Percentiles rank a stretch among this genome's conserved stretches.
phyloP scores from a whole-genome alignment of 2,113 vertebrate genomes.

The Anas platyrhynchos region DNA sequence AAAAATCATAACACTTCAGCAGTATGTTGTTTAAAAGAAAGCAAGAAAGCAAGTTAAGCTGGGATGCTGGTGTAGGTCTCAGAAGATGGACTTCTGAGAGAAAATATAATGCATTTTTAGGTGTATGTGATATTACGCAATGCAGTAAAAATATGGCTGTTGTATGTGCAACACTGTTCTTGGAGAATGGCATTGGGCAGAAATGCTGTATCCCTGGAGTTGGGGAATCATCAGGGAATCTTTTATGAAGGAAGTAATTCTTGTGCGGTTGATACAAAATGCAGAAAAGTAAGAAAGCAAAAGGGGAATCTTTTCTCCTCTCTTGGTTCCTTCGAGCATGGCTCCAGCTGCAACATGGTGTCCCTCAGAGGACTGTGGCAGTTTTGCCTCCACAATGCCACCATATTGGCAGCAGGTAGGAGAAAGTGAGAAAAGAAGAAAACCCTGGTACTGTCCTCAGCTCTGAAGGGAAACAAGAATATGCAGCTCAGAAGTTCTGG shows the following conservation, averaged over 20 bases:
- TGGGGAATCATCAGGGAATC: background rate
- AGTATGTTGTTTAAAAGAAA: background rate
- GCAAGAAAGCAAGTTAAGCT: background rate
- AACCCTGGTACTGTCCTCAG: background rate
- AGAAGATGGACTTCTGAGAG: background rate
- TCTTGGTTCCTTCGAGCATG: background rate
- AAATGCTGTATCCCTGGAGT: background rate
- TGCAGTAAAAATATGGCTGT: background rate
- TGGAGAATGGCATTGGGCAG: background rate
- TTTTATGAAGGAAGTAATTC: background rate
- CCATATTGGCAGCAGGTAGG: background rate
- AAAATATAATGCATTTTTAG: background rate
- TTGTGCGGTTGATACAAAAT: background rate
- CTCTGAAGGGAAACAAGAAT: background rate
- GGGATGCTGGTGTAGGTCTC: background rate
- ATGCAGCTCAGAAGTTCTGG: background rate
- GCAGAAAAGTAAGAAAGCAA: background rate
- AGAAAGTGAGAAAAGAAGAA: background rate
- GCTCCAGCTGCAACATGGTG: background rate
- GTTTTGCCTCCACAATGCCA: background rate
- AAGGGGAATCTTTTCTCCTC: background rate
- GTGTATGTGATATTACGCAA: background rate
- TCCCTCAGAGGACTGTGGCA: rapidly evolving
- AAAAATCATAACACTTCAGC: background rate
- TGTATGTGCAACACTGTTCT: background rate